Conservation (phyloP, 2,113 vertebrate genomes). For the Paratilapia polleni region DNA sequence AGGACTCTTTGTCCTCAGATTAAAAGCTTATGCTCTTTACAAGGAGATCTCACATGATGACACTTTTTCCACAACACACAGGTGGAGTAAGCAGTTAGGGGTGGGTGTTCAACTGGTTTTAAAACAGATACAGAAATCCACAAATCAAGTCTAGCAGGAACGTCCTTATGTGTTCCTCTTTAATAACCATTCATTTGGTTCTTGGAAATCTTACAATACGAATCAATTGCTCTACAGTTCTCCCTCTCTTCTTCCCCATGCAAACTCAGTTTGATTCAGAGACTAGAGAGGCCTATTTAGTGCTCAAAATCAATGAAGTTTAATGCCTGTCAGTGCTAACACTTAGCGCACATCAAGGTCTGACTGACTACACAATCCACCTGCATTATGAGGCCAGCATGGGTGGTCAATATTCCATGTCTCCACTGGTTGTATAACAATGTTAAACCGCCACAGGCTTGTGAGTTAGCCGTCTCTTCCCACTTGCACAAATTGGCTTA, state of each 20-base stretch:
- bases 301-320: slow-evolving; percentile 56
- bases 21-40: slow-evolving; percentile 57
- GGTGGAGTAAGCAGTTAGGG: slow-evolving; percentile 32
- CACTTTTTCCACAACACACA: slow-evolving; percentile 44
- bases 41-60: slow-evolving; percentile 51
- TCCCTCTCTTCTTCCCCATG: slow-evolving; percentile 5
- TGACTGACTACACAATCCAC: slow-evolving; percentile 47
- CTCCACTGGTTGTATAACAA: slow-evolving; percentile 27
- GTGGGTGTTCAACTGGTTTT: slow-evolving; percentile 14
- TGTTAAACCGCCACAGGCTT: slow-evolving; percentile 19
- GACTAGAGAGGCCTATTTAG: slow-evolving; percentile 35
- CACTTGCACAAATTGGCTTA: slow-evolving; percentile 46
- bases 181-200: slow-evolving; percentile 32
- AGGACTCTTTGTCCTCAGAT: slow-evolving; percentile 57
- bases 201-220: slow-evolving; percentile 32
- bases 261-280: slow-evolving; percentile 48
- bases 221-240: slow-evolving; percentile 29
- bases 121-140: not conserved
- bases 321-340: slow-evolving; percentile 48
- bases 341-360: slow-evolving; percentile 48
- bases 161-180: slow-evolving; percentile 11
- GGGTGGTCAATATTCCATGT: slow-evolving; percentile 31
- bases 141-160: slow-evolving; percentile 6
- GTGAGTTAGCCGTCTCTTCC: slow-evolving; percentile 35
- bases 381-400: slow-evolving; percentile 52